A percentile compares a stretch with the other conserved stretches of the same genome.
Evolutionary conservation across 2,888 invertebrate genomes (phyloP).

Genomic region (Odontocolon sp.): DNA sequence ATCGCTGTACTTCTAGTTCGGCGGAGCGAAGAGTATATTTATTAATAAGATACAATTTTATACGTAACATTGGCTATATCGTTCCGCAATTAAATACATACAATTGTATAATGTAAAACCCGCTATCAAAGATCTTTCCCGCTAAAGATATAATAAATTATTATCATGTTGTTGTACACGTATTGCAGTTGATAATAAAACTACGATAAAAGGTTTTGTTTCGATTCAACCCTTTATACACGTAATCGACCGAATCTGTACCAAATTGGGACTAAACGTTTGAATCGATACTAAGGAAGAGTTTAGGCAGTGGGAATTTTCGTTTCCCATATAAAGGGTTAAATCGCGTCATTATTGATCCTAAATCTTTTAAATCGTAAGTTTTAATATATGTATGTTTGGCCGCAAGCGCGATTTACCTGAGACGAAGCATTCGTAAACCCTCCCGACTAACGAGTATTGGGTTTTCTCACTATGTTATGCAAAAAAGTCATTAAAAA

Average conservation of each 20-base stretch:
- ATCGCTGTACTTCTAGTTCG: slow-evolving; percentile 50
- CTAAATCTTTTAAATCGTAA: slow-evolving; percentile 6
- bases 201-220: slow-evolving; percentile 41
- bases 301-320: too few relatives aligned
- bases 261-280: too few relatives aligned
- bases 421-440: slow-evolving; percentile 18
- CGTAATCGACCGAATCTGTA: too few relatives aligned
- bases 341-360: too few relatives aligned
- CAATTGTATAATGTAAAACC: slow-evolving; percentile 60
- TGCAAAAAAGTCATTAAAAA: slow-evolving; percentile 9
- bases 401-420: slow-evolving; percentile 43
- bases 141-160: slow-evolving; percentile 55
- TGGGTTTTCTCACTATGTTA: slow-evolving; percentile 4
- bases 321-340: too few relatives aligned
- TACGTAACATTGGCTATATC: slow-evolving; percentile 57
- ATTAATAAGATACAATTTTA: slow-evolving; percentile 61
- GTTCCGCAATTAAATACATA: slow-evolving; percentile 46
- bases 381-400: slow-evolving; percentile 30
- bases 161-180: slow-evolving; percentile 65
- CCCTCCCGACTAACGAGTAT: slow-evolving; percentile 13
- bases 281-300: too few relatives aligned
- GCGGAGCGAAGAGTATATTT: slow-evolving; percentile 53
- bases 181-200: slow-evolving; percentile 67
- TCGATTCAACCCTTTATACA: too few relatives aligned
- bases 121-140: slow-evolving; percentile 57